Percentiles rank a stretch among this genome's conserved stretches.
Evolutionary conservation across 2,888 invertebrate genomes (phyloP).

Genomic region (Julus scandinavius): DNA sequence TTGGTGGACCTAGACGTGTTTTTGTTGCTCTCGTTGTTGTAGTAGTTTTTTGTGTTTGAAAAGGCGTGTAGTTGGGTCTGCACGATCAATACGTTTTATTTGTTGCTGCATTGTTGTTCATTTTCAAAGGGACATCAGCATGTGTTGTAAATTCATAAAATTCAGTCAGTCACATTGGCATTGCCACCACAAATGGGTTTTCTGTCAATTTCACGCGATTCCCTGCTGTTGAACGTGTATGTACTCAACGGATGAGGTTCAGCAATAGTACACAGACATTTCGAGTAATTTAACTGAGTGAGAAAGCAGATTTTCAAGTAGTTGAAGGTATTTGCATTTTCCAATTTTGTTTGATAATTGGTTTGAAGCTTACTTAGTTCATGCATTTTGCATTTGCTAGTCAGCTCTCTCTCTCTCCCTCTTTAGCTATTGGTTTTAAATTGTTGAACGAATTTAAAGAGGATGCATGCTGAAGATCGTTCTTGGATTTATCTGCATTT

Average conservation of each 20-base stretch:
- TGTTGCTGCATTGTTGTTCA: constrained; percentile 12
- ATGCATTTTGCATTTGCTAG: neutral
- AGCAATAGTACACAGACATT: neutral
- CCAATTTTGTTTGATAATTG: neutral
- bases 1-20: neutral
- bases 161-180: neutral
- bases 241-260: neutral
- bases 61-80: neutral
- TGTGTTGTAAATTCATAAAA: neutral
- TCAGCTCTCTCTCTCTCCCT: too few species aligned
- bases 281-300: neutral
- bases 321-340: neutral
- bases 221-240: neutral
- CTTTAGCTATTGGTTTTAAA: too few species aligned
- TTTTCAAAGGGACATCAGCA: constrained; percentile 13
- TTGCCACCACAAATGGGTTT: neutral
- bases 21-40: neutral
- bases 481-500: neutral
- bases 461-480: neutral
- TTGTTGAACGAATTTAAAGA: neutral
- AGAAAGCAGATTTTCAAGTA: neutral
- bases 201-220: neutral
- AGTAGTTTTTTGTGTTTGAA: neutral
- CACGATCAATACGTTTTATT: neutral
- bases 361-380: neutral